Percentiles rank a stretch among this genome's conserved stretches.
Evolutionary conservation across 2,113 vertebrate species (phyloP).

Genomic region (Nothoprocta pentlandii): DNA sequence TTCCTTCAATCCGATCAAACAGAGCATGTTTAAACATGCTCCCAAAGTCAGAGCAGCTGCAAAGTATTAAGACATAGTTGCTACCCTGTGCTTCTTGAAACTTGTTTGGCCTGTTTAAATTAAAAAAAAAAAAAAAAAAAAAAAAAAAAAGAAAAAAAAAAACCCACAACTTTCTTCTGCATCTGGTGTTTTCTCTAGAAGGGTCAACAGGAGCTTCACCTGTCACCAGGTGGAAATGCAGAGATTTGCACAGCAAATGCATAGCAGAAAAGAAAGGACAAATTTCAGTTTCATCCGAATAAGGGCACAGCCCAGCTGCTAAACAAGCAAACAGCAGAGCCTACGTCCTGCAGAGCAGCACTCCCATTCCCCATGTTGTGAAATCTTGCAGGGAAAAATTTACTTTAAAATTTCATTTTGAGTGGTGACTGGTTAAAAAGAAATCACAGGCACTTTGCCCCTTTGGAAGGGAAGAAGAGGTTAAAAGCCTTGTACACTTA

Average conservation of each 20-base stretch:
- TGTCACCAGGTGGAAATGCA: not conserved
- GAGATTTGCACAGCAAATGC: no score
- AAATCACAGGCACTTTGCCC: not conserved
- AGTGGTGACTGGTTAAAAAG: not conserved
- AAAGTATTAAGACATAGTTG: conserved; percentile 25
- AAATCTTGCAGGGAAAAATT: not conserved
- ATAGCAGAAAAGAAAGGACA: not conserved
- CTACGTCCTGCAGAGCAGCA: not conserved
- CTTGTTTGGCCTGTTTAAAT: not conserved
- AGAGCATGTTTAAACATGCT: not conserved
- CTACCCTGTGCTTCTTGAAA: not conserved
- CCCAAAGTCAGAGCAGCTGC: not conserved
- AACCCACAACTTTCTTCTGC: not conserved
- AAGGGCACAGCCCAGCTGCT: not conserved
- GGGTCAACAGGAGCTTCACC: not conserved
- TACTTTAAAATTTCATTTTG: not conserved
- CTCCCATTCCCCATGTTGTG: not conserved
- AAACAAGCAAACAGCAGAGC: not conserved
- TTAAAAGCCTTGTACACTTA: not conserved
- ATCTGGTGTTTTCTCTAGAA: conserved; percentile 1
- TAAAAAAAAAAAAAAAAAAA: not conserved
- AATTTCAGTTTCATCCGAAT: not conserved
- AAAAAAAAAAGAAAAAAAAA: no score
- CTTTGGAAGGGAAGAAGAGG: not conserved
- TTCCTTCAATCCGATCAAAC: not conserved